Percentiles rank a stretch among this genome's conserved stretches.
These are phyloP conservation scores for Gallinago nigripennis DNA, from an alignment of 2,797 vertebrate genomes.

Conservation along the genomic window DNA sequence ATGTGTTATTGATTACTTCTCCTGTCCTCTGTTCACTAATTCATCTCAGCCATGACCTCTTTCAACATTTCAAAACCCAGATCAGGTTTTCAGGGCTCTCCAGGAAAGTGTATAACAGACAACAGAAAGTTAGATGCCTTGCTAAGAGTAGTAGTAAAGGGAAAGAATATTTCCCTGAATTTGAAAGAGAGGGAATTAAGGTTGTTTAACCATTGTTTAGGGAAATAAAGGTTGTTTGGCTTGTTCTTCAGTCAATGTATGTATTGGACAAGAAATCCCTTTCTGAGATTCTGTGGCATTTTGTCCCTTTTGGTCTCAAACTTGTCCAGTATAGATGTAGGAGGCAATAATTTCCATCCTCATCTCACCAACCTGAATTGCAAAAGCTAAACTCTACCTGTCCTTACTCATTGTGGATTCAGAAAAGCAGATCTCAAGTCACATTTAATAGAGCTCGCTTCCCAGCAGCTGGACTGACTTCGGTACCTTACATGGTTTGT, in stretches of 20 bases:
- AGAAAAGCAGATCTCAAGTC: not conserved
- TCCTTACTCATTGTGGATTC: not conserved
- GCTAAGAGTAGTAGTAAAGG: not conserved
- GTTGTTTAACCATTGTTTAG: not conserved
- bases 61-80: not conserved
- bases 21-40: not conserved
- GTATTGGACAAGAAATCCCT: not conserved
- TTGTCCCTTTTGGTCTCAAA: not conserved
- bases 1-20: constrained; percentile 11
- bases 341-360: not conserved
- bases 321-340: not conserved
- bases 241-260: not conserved
- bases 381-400: not conserved
- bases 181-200: not conserved
- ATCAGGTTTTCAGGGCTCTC: not conserved
- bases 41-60: not conserved
- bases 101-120: not conserved
- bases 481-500: accelerated
- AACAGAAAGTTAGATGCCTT: not conserved
- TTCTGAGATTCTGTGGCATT: not conserved
- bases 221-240: not conserved
- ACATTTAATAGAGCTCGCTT: not conserved
- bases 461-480: not conserved
- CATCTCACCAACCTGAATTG: not conserved
- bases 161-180: not conserved